Percentiles rank a stretch among this genome's conserved stretches.
Evolutionary conservation across 1,140 invertebrate genomes (phyloP).

Genomic region (Calephelis nemesis): DNA sequence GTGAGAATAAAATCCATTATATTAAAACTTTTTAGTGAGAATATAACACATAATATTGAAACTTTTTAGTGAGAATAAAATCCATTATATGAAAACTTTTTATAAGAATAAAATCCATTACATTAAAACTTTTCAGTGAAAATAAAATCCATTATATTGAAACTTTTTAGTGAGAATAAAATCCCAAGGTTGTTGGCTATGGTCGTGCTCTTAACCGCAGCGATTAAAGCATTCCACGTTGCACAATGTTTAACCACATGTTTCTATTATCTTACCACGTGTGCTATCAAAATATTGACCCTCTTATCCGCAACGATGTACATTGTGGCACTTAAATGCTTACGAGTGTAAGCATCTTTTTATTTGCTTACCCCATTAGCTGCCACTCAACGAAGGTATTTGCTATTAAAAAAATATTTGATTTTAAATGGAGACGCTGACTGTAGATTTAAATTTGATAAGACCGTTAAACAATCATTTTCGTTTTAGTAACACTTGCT

Average conservation of each 20-base stretch:
- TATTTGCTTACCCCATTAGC: constrained; percentile 70
- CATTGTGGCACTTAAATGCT: constrained; percentile 61
- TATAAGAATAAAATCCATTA: no score
- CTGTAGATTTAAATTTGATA: constrained; percentile 42
- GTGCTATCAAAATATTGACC: constrained; percentile 76
- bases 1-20: no score
- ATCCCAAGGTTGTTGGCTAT: constrained; percentile 35
- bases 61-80: no score
- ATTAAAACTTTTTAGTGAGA: no score
- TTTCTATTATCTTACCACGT: constrained; percentile 62
- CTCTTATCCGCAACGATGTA: constrained; percentile 62
- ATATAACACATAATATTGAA: no score
- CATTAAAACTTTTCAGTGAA: no score
- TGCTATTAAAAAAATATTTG: constrained; percentile 67
- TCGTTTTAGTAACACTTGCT: no score
- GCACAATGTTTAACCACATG: constrained; percentile 75
- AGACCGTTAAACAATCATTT: constrained; percentile 18
- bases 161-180: no score
- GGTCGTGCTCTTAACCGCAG: constrained; percentile 47
- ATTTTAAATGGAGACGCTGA: constrained; percentile 44
- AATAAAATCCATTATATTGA: no score
- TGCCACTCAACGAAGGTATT: constrained; percentile 58
- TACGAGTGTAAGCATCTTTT: constrained; percentile 59
- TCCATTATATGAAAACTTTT: no score
- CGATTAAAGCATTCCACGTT: constrained; percentile 56